Evolutionary conservation across 2,797 vertebrate genomes (phyloP), one percentile per base, ranked within the genome.

Genomic region (Forpus xanthops): DNA sequence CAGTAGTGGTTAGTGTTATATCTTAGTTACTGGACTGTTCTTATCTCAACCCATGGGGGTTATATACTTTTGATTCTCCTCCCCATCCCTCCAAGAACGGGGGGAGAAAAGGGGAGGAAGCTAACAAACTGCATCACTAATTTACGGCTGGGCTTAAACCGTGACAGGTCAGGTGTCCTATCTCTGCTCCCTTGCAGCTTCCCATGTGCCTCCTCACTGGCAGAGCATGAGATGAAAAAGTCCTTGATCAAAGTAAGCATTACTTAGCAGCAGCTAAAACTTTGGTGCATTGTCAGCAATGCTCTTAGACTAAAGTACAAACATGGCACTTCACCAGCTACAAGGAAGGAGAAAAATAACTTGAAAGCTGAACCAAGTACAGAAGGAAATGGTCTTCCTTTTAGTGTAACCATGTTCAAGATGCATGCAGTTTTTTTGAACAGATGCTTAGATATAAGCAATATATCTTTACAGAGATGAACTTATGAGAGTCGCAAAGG

Each of bases 391-490:
- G 1, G n/a, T 41, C 11, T 89, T 82, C 15, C 8, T 89, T 92
- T 89, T 55, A 82, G 79, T 55, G 3, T 0, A 55, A 30, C 6
- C 3, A 19, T 76, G 91, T 85, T 62, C 27, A 87, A 68, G 23
- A n/a, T 11, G 18, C 3, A 42, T 35, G 14, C 3, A 58, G 2
- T 0, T 37, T 75, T 68, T 66, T 14, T 16, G 0, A 39, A 30
- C 6, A 77, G 27, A 65, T 49, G 4, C 15, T 50, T 72, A 44
- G 21, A 65, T 24, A n/a, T 5, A 76, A 47, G 12, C 5, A 64
- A 28, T 58, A 16, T 31, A 62, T 49, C 11, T 68, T 85, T 60
- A 47, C 33, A 24, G 16, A 64, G 62, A 42, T 5, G 21, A 53
- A 50, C 6, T 50, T 66, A 42, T 0, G 30, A 60, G 20, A 58